Evolutionary conservation across 2,113 vertebrate species (phyloP), one percentile per base, ranked within the genome.

Genomic region (Cercopithecus mona): DNA sequence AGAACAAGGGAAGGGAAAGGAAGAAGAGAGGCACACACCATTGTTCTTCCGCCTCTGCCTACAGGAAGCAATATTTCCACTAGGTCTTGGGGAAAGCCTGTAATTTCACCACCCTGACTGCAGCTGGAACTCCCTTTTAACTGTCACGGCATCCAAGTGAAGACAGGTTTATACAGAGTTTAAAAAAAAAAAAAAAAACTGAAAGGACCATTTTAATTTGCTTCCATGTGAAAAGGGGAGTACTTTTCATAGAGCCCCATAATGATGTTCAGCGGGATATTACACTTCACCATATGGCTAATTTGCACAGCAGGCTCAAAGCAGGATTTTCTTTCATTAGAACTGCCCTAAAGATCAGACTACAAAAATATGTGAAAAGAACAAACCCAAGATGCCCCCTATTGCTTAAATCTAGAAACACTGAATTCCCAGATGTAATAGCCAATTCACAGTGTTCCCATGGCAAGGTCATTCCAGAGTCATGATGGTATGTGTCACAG

Each of bases 71-170:
- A 93, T 96, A 98, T 98, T 98, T 98, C 97, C 98, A 98, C 97
- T 97, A 88, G 82, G 96, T 94, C 2, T 23, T 61, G 73, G 96
- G 97, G 64, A 98, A 98, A 98, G 96, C 98, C 98, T 99, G 90
- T 98, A 97, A 98, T 98, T 98, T 98, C 98, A 95, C 98, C 97
- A 90, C 97, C 93, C 97, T 45, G 96, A 94, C 97, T 98, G 98
- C 98, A 98, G 98, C 98, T 99, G 98, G 98, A 98, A 95, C 55
- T 97, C 97, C 98, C 98, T 98, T 99, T 98, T 97, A 98, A 99
- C 98, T 98, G 97, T 96, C 96, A 43, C 95, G 76, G 96, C 87
- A 88, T 66, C 20, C 98, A 98, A 98, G 98, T 98, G 98, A 98
- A 98, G 98, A 98, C 98, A 98, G 98, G 98, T 99, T 98, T 98